Evolutionary conservation across 2,797 vertebrate genomes (phyloP), one percentile per base, ranked within the genome.

Genomic region (Loriculus beryllinus): DNA sequence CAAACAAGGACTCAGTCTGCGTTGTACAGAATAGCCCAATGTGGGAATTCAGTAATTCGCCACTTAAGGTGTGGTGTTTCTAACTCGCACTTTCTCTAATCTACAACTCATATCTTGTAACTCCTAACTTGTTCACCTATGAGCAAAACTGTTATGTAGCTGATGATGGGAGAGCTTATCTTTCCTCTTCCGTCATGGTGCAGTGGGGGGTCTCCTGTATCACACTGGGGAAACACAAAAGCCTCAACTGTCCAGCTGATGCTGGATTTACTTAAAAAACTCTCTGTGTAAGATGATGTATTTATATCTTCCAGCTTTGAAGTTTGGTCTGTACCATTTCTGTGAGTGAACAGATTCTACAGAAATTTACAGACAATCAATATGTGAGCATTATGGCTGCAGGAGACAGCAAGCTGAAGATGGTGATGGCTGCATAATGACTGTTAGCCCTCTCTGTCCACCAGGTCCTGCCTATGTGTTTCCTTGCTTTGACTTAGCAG

Each of bases 181-280:
- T 26, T 56, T 68, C 17, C 33, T 86, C 40, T 79, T 69, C 37
- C 4, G 1, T 70, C 21, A 2, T 2, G 6, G 0, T 47, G 23
- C 13, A 25, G 21, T 16, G 33, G 33, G 22, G 2, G 28, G 14
- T 65, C 21, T 20, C 4, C 22, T 64, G 5, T 42, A 39, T 77
- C 43, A 59, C 33, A 33, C 6, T 0, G 0, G 31, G 35, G 35
- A 89, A 63, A 42, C 68, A 67, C 0, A 0, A 67, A 64, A 69
- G 25, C 33, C 17, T 87, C 25, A 49, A 29, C 40, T 60, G 22
- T 67, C 19, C 12, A 70, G 51, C 51, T 80, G 31, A 28, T 59
- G 43, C 37, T 71, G 48, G 20, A 37, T 78, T 33, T 60, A 9
- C 64, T 67, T 85, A 42, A 74, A 23, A 82, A 69, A 2, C 8